A percentile compares a stretch with the other conserved stretches of the same genome.
Evolutionary conservation across 2,888 invertebrate genomes (phyloP).

Genomic region (Polyommatus icarus): DNA sequence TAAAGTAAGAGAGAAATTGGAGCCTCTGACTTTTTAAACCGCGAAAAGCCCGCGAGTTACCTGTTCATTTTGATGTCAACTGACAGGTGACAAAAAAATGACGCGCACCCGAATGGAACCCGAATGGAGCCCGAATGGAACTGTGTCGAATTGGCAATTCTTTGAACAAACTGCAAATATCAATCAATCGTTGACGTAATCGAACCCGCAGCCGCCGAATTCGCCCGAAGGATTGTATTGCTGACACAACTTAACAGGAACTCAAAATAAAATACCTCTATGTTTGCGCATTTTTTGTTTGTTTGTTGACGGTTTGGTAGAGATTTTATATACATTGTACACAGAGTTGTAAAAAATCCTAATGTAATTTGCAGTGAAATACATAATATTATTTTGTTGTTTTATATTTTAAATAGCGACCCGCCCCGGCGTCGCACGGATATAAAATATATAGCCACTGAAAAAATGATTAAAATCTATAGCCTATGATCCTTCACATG

Average conservation of each 20-base stretch:
- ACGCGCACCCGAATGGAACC: background rate
- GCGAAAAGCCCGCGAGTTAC: background rate
- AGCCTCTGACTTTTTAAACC: background rate
- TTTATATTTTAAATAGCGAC: too few species aligned
- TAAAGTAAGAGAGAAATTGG: background rate
- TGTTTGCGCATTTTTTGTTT: background rate
- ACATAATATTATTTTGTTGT: too few species aligned
- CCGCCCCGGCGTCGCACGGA: too few species aligned
- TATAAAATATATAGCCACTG: too few species aligned
- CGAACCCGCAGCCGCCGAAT: background rate
- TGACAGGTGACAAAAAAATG: conserved; percentile 14
- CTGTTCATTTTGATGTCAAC: conserved; percentile 13
- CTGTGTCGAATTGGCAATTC: conserved; percentile 19
- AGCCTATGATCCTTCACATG: too few species aligned
- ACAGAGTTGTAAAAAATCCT: too few species aligned
- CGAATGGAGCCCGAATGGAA: background rate
- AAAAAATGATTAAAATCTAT: too few species aligned
- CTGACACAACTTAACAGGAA: conserved; percentile 11
- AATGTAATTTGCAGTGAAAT: too few species aligned
- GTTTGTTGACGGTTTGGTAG: background rate
- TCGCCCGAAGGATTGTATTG: conserved; percentile 3
- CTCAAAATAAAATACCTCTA: background rate
- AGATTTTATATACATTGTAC: background rate
- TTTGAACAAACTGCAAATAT: conserved; percentile 15
- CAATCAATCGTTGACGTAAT: conserved; percentile 17